Evolutionary conservation across 2,888 invertebrate genomes (phyloP), one percentile per base, ranked within the genome.

Genomic region (Formica aserva): DNA sequence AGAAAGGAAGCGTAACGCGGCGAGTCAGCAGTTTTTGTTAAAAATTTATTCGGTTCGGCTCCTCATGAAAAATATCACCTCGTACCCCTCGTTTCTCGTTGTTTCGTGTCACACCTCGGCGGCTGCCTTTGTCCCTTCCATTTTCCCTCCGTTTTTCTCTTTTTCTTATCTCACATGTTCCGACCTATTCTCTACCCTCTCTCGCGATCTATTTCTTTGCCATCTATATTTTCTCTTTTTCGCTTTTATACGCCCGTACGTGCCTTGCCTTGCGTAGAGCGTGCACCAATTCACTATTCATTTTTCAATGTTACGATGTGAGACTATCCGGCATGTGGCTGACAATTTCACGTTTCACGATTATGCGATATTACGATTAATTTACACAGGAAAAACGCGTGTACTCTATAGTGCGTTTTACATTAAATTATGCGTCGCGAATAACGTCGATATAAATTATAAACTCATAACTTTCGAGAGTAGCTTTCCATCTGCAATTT

Each of bases 11-110:
- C 85, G 86, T 89, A 89, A 89, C 86, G 89, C 84, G 84, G 86
- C 72, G 89, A 93, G 92, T 92, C 92, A 90, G 91, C 90, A 88
- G 90, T 91, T 92, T 92, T 92, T 91, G 87, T 92, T 91, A 91
- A 92, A 91, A 92, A 92, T 92, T 91, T 92, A 92, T 91, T 91
- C 91, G 88, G 86, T 90, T 90, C 87, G 87, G 88, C 88, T 91
- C 89, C 87, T 90, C 87, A 72, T 80, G 86, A 90, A 89, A 92
- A 91, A 92, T 91, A 92, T 90, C 86, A 89, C 84, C 90, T 85
- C 80, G 85, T 85, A 85, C 77, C 75, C 83, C 84, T 86, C 85
- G 87, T 78, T 57, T 32, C 72, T 76, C 83, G 85, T 87, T 72
- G 85, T 85, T 86, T 66, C 86, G 87, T 91, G 88, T 91, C 91